phyloP scores from a whole-genome alignment of 2,797 vertebrate genomes.

The Limosa lapponica region DNA sequence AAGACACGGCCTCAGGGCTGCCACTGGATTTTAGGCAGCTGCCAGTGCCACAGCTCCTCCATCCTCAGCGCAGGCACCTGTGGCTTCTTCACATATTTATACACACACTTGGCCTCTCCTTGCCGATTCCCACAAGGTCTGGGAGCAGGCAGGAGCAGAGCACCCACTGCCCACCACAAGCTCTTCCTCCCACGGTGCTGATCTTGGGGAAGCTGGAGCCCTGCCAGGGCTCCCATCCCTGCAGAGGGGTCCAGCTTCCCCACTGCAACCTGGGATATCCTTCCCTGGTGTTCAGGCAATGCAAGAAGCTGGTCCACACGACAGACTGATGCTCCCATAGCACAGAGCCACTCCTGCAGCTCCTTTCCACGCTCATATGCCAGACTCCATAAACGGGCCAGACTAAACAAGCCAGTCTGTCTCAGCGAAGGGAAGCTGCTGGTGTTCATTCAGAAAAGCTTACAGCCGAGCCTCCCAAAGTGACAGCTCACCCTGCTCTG shows the following conservation, averaged over 20 bases:
- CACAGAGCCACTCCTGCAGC: neutral
- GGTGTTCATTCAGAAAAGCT: rapidly evolving
- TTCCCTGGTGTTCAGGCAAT: rapidly evolving
- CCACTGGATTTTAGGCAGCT: neutral
- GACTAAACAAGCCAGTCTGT: neutral
- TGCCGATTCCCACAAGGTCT: rapidly evolving
- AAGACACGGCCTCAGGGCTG: rapidly evolving
- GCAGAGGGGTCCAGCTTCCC: neutral
- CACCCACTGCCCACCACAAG: rapidly evolving
- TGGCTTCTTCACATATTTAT: rapidly evolving
- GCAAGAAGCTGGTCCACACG: rapidly evolving
- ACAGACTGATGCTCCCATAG: neutral
- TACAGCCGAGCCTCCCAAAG: neutral
- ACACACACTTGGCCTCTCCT: rapidly evolving
- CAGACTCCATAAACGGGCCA: neutral
- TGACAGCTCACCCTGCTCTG: neutral
- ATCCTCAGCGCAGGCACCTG: rapidly evolving
- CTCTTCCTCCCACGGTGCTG: neutral
- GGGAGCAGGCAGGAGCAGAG: neutral
- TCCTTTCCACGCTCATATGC: neutral
- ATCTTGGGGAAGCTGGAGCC: neutral
- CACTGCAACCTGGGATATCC: neutral
- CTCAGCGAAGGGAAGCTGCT: neutral
- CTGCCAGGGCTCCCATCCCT: neutral
- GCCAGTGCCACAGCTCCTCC: neutral